Evolutionary conservation across 2,797 vertebrate genomes (phyloP).

Genomic region (Melanogrammus aeglefinus): DNA sequence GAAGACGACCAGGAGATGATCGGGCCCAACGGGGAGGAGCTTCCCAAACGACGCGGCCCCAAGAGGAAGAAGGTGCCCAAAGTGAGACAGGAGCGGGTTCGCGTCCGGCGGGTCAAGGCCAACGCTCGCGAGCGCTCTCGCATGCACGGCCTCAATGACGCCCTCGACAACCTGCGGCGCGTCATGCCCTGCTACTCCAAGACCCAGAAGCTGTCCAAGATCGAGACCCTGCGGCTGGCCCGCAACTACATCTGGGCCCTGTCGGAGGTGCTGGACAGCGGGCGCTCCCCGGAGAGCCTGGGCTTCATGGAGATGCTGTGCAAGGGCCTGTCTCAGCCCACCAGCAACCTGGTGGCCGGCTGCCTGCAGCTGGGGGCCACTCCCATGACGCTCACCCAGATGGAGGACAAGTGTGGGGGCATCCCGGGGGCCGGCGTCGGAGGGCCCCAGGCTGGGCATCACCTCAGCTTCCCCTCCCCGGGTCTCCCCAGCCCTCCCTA

Average conservation of each 20-base stretch:
- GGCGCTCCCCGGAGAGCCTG: slow-evolving; percentile 85
- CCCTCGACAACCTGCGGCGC: slow-evolving; percentile 86
- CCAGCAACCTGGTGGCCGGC: slow-evolving; percentile 94
- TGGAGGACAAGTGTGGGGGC: slow-evolving; percentile 81
- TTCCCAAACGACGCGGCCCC: slow-evolving; percentile 89
- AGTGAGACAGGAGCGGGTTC: slow-evolving; percentile 88
- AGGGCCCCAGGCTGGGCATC: slow-evolving; percentile 63
- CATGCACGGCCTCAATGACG: slow-evolving; percentile 95
- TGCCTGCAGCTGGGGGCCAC: slow-evolving; percentile 86
- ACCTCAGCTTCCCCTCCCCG: slow-evolving; percentile 87
- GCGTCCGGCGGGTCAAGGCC: slow-evolving; percentile 86
- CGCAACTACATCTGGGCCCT: slow-evolving; percentile 98
- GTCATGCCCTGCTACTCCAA: slow-evolving; percentile 99
- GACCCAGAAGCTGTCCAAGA: slow-evolving; percentile 96
- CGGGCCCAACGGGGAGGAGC: slow-evolving; percentile 78
- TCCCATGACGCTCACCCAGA: slow-evolving; percentile 79
- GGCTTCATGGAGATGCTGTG: slow-evolving; percentile 95
- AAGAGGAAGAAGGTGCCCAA: slow-evolving; percentile 99
- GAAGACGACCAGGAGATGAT: slow-evolving; percentile 76
- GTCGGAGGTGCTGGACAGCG: slow-evolving; percentile 90
- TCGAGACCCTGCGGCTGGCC: slow-evolving; percentile 91
- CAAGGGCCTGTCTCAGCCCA: slow-evolving; percentile 95
- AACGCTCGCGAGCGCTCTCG: slow-evolving; percentile 92
- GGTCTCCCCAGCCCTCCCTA: slow-evolving; percentile 96
- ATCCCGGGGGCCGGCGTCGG: slow-evolving; percentile 54